phyloP scores from a whole-genome alignment of 2,888 invertebrate species.

The Zaprionus obscuricornis region DNA sequence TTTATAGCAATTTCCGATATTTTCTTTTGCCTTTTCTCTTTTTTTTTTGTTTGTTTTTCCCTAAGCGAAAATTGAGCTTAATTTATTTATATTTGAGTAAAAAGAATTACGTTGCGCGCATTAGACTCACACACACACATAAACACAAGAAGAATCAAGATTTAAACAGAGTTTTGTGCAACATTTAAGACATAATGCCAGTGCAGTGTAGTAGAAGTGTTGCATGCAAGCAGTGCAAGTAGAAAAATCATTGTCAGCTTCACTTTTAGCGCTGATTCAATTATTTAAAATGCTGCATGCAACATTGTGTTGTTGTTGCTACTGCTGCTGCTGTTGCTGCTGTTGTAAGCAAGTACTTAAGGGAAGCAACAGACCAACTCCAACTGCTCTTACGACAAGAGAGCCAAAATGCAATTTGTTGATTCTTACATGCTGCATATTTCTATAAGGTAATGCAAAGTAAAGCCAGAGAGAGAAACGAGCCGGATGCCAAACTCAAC shows the following conservation, averaged over 20 bases:
- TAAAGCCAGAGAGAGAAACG: slow-evolving; percentile 9
- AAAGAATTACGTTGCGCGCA: slow-evolving; percentile 35
- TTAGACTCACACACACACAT: too few relatives aligned
- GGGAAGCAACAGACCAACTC: slow-evolving; percentile 19
- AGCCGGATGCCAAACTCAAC: slow-evolving; percentile 2
- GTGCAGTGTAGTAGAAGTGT: not conserved
- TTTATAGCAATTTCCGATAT: not conserved
- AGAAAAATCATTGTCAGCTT: slow-evolving; percentile 44
- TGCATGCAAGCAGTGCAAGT: slow-evolving; percentile 12
- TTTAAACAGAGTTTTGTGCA: slow-evolving; percentile 16
- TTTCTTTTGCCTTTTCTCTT: slow-evolving; percentile 1
- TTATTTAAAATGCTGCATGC: slow-evolving; percentile 66
- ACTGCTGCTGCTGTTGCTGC: too few relatives aligned
- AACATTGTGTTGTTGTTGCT: slow-evolving; percentile 41
- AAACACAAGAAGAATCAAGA: slow-evolving; percentile 52
- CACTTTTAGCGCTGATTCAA: slow-evolving; percentile 52
- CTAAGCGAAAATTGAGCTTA: slow-evolving; percentile 44
- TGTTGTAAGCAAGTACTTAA: slow-evolving; percentile 33
- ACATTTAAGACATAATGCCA: not conserved
- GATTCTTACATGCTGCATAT: slow-evolving; percentile 48
- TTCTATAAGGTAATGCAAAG: slow-evolving; percentile 39
- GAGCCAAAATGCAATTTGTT: slow-evolving; percentile 62
- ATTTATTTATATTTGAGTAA: slow-evolving; percentile 49
- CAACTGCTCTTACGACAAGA: not conserved
- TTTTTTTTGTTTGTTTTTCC: not conserved